Evolutionary conservation across 2,888 invertebrate genomes (phyloP).

Genomic region (Merodon equestris): DNA sequence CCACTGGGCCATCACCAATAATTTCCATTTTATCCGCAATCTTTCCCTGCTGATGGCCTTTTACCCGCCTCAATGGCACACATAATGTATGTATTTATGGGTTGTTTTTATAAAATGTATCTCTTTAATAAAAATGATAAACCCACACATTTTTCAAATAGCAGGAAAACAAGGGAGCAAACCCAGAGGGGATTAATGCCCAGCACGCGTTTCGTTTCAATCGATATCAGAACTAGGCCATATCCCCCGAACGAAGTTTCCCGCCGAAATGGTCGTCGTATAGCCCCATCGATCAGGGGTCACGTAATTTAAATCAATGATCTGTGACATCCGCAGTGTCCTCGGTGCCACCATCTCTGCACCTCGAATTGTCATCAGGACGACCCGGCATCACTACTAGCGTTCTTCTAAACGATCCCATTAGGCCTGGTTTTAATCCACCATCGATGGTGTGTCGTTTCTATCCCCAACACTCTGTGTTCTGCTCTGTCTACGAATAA

Average conservation of each 20-base stretch:
- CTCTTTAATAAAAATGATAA: too few relatives aligned
- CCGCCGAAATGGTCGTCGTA: neutral
- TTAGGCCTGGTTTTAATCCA: slow-evolving; percentile 41
- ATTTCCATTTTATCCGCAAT: too few relatives aligned
- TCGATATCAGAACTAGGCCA: slow-evolving; percentile 4
- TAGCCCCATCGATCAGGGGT: slow-evolving; percentile 38
- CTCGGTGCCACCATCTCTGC: neutral
- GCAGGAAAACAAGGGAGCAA: too few relatives aligned
- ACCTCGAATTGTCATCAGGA: neutral
- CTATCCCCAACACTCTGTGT: neutral
- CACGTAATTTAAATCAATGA: slow-evolving; percentile 59
- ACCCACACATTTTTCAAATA: too few relatives aligned
- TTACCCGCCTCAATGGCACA: too few relatives aligned
- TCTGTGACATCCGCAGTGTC: slow-evolving; percentile 41
- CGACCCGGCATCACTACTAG: slow-evolving; percentile 1
- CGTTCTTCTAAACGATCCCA: slow-evolving; percentile 48
- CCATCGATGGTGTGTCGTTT: slow-evolving; percentile 41
- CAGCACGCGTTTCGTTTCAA: slow-evolving; percentile 1
- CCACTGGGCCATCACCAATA: too few relatives aligned
- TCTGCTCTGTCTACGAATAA: too few relatives aligned
- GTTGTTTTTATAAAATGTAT: too few relatives aligned
- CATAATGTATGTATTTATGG: too few relatives aligned
- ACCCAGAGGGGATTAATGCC: neutral
- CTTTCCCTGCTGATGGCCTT: too few relatives aligned
- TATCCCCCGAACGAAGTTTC: too few relatives aligned